Evolutionary conservation across 2,797 vertebrate species (phyloP), one percentile per base, ranked within the genome.

Genomic region (Alca torda): DNA sequence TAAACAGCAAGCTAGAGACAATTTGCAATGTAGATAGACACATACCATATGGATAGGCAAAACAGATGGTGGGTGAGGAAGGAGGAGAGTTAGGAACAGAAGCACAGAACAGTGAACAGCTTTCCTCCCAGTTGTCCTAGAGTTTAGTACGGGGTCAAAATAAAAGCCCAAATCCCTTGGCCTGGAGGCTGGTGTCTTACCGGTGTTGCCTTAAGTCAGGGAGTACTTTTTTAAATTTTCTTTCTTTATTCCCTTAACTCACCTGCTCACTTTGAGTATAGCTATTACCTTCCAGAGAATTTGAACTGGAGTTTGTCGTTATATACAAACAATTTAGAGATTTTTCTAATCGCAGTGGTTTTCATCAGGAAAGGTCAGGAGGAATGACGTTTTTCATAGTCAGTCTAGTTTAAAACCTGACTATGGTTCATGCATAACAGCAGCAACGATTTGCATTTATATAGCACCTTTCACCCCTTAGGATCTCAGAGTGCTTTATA

Each of bases 371-470:
- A 95, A 96, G 94, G 95, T 97, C 94, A 95, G 77, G 68, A 89
- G 80, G 81, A 94, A 95, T 95, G 63, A 79, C 78, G 94, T 96
- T 97, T 96, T 96, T 96, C 75, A 84, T 68, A 94, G 95, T 96
- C 95, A 92, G 82, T 88, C 92, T 88, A 60, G 82, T 94, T 97
- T 94, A 87, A 97, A 93, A 84, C 53, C 72, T 87, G 87, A 54
- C 91, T 85, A 24, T 94, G 81, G 68, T 82, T 97, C 96, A 95
- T 95, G 95, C 94, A 96, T 97, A 97, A 80, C 84, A 97, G 89
- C 83, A 95, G 63, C 75, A 91, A 95, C 65, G 77, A 97, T 97
- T 97, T 97, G 96, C 96, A 97, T 97, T 97, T 97, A 97, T 97
- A 97, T 96, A 96, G 53, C 81, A 95, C 94, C 95, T 97, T 96